These are phyloP conservation scores for Euleptes europaea DNA, from an alignment of 2,113 vertebrate genomes.

Conservation along the genomic window DNA sequence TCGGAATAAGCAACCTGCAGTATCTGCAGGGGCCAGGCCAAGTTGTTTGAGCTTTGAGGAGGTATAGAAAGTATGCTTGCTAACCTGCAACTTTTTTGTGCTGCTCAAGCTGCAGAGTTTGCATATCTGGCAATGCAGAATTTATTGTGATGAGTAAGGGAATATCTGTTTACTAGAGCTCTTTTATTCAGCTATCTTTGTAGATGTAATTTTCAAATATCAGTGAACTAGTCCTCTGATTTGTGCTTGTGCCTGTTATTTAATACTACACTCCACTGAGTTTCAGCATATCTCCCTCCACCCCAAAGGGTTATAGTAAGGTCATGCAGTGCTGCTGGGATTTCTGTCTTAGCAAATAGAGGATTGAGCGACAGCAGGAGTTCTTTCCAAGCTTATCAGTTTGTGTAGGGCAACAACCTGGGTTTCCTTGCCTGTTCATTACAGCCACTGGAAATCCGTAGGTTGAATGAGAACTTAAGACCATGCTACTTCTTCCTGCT, in stretches of 20 bases:
- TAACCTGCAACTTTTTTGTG: neutral
- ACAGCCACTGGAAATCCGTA: neutral
- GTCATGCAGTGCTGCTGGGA: neutral
- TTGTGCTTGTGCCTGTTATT: neutral
- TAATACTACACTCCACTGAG: neutral
- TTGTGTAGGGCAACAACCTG: neutral
- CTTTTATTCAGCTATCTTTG: neutral
- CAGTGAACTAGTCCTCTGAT: neutral
- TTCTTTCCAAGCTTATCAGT: neutral
- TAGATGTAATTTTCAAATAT: neutral
- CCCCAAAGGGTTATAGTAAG: neutral
- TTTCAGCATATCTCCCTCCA: neutral
- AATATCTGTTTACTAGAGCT: neutral
- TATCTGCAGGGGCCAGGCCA: neutral
- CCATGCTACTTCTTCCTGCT: rapidly evolving
- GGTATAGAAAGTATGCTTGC: neutral
- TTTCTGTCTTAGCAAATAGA: neutral
- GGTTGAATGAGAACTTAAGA: neutral
- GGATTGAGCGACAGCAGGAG: neutral
- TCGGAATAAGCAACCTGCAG: neutral
- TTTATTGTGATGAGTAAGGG: neutral
- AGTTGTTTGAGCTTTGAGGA: neutral
- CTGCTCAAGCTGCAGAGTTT: neutral
- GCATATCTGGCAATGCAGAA: neutral
- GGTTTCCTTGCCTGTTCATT: neutral